phyloP scores from a whole-genome alignment of 2,113 vertebrate genomes.

The Calidris pygmaea region DNA sequence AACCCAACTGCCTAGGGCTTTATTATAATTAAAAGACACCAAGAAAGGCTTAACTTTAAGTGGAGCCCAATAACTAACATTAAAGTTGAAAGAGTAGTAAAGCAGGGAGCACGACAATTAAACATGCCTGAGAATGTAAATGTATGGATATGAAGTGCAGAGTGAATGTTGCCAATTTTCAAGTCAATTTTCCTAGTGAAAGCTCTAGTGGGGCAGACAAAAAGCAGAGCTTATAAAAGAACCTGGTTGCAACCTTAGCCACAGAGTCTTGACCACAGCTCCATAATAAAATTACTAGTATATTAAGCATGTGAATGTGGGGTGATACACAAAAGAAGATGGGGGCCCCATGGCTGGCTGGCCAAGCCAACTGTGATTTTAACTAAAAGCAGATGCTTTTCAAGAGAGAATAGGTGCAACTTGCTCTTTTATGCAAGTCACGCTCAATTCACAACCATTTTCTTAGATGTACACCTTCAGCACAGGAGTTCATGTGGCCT shows the following conservation, averaged over 20 bases:
- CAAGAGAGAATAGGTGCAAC: slow-evolving; percentile 55
- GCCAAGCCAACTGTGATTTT: slow-evolving; percentile 50
- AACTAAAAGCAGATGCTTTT: slow-evolving; percentile 67
- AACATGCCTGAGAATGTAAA: slow-evolving; percentile 50
- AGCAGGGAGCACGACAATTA: slow-evolving; percentile 37
- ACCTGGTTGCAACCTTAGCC: slow-evolving; percentile 62
- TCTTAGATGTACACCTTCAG: slow-evolving; percentile 71
- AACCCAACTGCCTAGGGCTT: slow-evolving; percentile 12
- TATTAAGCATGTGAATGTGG: slow-evolving; percentile 66
- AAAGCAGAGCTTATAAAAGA: slow-evolving; percentile 62
- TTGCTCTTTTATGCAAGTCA: slow-evolving; percentile 69
- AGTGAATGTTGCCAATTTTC: slow-evolving; percentile 54
- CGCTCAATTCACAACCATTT: slow-evolving; percentile 65
- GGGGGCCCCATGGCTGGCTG: slow-evolving; percentile 41
- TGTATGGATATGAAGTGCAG: slow-evolving; percentile 29
- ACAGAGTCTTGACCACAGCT: slow-evolving; percentile 62
- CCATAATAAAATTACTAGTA: slow-evolving; percentile 69
- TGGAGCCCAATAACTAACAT: background rate
- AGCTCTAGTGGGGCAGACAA: slow-evolving; percentile 50
- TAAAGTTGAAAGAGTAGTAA: slow-evolving; percentile 52
- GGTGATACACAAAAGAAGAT: slow-evolving; percentile 56
- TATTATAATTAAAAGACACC: slow-evolving; percentile 30
- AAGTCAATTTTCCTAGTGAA: slow-evolving; percentile 57
- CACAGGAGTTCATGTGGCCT: slow-evolving; percentile 67
- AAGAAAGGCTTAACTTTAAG: slow-evolving; percentile 36